A percentile compares a stretch with the other conserved stretches of the same genome.
Conservation (phyloP, 1,140 invertebrate genomes). For the Diprion similis region DNA sequence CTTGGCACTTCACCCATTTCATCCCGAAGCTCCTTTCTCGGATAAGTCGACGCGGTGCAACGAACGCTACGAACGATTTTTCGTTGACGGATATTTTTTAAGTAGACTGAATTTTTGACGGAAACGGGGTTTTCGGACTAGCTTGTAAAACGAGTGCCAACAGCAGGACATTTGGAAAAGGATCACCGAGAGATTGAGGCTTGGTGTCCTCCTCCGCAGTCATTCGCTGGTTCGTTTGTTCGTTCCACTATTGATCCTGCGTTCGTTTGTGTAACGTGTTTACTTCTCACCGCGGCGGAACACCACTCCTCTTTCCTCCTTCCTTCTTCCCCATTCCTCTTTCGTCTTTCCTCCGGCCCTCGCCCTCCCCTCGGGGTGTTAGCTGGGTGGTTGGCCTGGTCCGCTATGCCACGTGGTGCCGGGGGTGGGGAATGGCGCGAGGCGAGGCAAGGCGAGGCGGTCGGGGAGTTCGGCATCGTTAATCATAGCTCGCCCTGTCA, state of each 20-base stretch:
- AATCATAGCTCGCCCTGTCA: conserved; percentile 57
- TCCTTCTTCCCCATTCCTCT: conserved; percentile 24
- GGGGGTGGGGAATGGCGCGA: conserved; percentile 8
- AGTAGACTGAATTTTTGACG: neutral
- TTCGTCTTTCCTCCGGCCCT: neutral
- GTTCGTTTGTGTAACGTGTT: conserved; percentile 48
- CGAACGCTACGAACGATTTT: conserved; percentile 1
- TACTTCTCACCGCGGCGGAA: conserved; percentile 43
- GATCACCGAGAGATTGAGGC: neutral
- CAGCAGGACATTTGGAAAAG: neutral
- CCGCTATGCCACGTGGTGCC: conserved; percentile 25
- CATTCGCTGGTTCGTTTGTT: neutral
- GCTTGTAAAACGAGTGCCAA: neutral
- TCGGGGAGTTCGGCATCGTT: conserved; percentile 43
- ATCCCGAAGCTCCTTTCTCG: conserved; percentile 24
- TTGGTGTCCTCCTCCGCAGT: too few relatives aligned
- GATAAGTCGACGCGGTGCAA: conserved; percentile 16
- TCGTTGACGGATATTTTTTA: too few relatives aligned
- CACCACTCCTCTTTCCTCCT: conserved; percentile 36
- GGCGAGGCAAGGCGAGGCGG: neutral
- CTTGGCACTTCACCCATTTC: conserved; percentile 27
- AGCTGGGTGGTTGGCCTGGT: conserved; percentile 38
- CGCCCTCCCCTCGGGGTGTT: conserved; percentile 1
- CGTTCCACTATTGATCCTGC: conserved; percentile 39
- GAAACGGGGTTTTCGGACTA: too few relatives aligned